These are phyloP conservation scores for Athrips mouffetella DNA, from an alignment of 2,888 invertebrate species.

Conservation along the genomic window DNA sequence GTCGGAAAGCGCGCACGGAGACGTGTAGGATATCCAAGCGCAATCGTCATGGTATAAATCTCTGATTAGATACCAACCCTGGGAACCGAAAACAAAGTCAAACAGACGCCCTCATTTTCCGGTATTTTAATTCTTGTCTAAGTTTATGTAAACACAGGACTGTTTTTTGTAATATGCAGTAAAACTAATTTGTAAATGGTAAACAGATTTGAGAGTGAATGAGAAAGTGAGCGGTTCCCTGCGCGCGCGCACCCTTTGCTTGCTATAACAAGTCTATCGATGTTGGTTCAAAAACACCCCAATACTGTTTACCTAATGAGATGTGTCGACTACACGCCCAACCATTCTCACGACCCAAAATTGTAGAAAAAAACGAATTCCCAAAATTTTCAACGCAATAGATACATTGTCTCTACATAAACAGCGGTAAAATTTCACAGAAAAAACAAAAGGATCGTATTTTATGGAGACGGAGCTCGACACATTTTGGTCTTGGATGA, in stretches of 20 bases:
- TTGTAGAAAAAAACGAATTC: conserved; percentile 55
- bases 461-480: conserved; percentile 32
- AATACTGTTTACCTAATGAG: conserved; percentile 68
- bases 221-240: not conserved
- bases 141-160: conserved; percentile 16
- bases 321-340: conserved; percentile 59
- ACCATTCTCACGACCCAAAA: conserved; percentile 69
- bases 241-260: not conserved
- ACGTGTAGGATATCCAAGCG: conserved; percentile 44
- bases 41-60: conserved; percentile 62
- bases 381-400: conserved; percentile 65
- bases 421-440: conserved; percentile 62
- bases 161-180: conserved; percentile 8
- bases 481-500: not conserved
- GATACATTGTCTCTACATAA: conserved; percentile 71
- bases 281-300: conserved; percentile 46
- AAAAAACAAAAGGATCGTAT: conserved; percentile 30
- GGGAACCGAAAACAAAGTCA: conserved; percentile 66
- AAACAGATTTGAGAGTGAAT: conserved; percentile 21
- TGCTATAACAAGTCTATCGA: conserved; percentile 30
- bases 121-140: conserved; percentile 35
- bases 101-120: conserved; percentile 48
- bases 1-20: conserved; percentile 48
- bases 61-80: conserved; percentile 71
- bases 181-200: conserved; percentile 20